phyloP scores from a whole-genome alignment of 64 coral and sea anemone genomes.

The Montipora cactus region DNA sequence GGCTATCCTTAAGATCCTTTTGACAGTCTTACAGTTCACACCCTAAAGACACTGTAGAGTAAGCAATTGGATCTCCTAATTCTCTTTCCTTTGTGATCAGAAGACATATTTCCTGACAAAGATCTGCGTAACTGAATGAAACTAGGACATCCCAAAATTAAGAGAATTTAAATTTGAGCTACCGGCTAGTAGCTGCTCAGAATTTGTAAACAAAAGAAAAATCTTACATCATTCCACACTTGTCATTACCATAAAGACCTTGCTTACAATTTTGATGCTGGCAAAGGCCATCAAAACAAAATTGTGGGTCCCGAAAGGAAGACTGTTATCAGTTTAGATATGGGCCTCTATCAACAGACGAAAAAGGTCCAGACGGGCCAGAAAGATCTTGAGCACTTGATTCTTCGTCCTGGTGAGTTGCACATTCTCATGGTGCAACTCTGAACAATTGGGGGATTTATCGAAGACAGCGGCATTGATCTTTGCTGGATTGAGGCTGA shows the following conservation, averaged over 20 bases:
- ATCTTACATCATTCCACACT: neutral
- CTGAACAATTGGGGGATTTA: conserved; percentile 1
- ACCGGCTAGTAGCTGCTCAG: conserved; percentile 35
- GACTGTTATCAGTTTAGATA: neutral
- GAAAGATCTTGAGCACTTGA: conserved; percentile 2
- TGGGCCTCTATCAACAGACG: conserved; percentile 21
- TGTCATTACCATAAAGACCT: neutral
- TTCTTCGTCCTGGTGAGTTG: conserved; percentile 21
- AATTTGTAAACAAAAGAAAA: conserved; percentile 9
- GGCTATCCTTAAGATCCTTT: neutral
- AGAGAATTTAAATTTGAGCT: conserved; percentile 16
- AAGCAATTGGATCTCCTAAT: neutral
- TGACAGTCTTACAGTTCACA: conserved; percentile 4
- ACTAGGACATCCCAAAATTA: conserved; percentile 19
- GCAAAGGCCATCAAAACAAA: conserved; percentile 30
- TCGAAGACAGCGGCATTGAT: neutral
- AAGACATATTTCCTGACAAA: too few relatives aligned
- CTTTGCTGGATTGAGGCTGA: too few relatives aligned
- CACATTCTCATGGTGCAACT: conserved; percentile 53
- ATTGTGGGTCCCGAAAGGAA: neutral
- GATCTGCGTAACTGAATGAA: too few relatives aligned
- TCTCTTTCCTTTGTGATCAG: too few relatives aligned
- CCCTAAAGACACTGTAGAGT: neutral
- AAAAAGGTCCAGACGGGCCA: neutral
- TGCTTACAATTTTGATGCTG: neutral